Evolutionary conservation across 2,797 vertebrate genomes (phyloP), one percentile per base, ranked within the genome.

Genomic region (Artibeus jamaicensis): DNA sequence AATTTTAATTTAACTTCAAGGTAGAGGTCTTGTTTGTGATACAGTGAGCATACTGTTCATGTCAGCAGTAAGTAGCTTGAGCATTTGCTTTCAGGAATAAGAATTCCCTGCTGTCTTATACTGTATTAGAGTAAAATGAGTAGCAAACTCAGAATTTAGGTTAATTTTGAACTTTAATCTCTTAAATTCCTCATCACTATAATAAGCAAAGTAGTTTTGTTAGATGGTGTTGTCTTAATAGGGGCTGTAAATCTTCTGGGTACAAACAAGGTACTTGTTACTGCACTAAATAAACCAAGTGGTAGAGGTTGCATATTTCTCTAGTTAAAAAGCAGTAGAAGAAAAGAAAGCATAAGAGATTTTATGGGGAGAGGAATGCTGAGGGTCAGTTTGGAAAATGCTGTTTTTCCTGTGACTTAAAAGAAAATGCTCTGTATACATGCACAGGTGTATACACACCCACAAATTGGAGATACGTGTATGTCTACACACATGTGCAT

Each of bases 341-440:
- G 67, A 81, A 29, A 95, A 48, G 42, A 62, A 46, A 71, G 70
- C 83, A 5, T 79, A 39, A 95, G 94, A 79, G 44, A 95, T 67
- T 94, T 95, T 95, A 95, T 85, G 76, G 59, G 39, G 88, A 84
- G 29, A 96, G 65, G 48, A 65, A 95, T 94, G 86, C 96, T 68
- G 86, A 59, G 78, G 53, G 3, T 11, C n/a, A 50, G 9, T 39
- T 46, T 73, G 84, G 26, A 42, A 97, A 92, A 81, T 62, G 6
- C 3, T 21, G 0, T 77, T 97, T n/a, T 62, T 96, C 22, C 32
- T 82, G 0, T 50, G 50, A 29, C 65, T 71, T 67, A 59, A 84
- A 89, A 83, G 77, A 81, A 81, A 81, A 18, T 46, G 37, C 10
- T n/a, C 0, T 9, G 67, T 6, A 5, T 19, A 15, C 26, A n/a